Evolutionary conservation across 2,888 invertebrate genomes (phyloP).

Genomic region (Brachyptera risi): DNA sequence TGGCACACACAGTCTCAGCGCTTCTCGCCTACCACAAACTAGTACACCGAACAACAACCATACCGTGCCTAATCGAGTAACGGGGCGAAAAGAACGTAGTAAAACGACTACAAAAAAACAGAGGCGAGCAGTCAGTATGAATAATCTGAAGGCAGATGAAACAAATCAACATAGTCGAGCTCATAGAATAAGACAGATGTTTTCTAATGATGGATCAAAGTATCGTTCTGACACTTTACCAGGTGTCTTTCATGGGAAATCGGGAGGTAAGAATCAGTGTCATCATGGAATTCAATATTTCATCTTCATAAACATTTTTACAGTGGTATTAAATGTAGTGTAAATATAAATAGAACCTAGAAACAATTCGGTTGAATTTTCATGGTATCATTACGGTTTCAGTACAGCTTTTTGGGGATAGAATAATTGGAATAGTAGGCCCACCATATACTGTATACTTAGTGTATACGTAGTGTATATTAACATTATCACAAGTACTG

Average conservation of each 20-base stretch:
- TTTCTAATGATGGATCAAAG: slow-evolving; percentile 34
- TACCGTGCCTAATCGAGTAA: slow-evolving; percentile 16
- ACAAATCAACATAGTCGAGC: slow-evolving; percentile 38
- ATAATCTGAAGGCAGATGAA: slow-evolving; percentile 35
- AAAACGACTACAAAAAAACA: slow-evolving; percentile 28
- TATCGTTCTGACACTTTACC: slow-evolving; percentile 43
- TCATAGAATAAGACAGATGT: slow-evolving; percentile 39
- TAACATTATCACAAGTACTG: too few relatives aligned
- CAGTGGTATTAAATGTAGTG: too few relatives aligned
- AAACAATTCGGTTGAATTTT: too few relatives aligned
- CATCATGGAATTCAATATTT: too few relatives aligned
- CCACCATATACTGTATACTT: too few relatives aligned
- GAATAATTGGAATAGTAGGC: too few relatives aligned
- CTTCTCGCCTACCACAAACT: slow-evolving; percentile 29
- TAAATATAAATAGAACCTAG: too few relatives aligned
- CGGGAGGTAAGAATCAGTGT: slow-evolving; percentile 45
- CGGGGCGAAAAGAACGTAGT: slow-evolving; percentile 23
- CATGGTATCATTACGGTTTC: too few relatives aligned
- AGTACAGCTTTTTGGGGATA: too few relatives aligned
- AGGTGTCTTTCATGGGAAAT: slow-evolving; percentile 47
- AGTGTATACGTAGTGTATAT: too few relatives aligned
- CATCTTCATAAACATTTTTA: too few relatives aligned
- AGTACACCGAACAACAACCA: slow-evolving; percentile 34
- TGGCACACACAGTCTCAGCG: slow-evolving; percentile 64
- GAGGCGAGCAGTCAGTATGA: slow-evolving; percentile 33